Evolutionary conservation across 2,888 invertebrate species (phyloP).

Genomic region (Ypsolopha sequella): DNA sequence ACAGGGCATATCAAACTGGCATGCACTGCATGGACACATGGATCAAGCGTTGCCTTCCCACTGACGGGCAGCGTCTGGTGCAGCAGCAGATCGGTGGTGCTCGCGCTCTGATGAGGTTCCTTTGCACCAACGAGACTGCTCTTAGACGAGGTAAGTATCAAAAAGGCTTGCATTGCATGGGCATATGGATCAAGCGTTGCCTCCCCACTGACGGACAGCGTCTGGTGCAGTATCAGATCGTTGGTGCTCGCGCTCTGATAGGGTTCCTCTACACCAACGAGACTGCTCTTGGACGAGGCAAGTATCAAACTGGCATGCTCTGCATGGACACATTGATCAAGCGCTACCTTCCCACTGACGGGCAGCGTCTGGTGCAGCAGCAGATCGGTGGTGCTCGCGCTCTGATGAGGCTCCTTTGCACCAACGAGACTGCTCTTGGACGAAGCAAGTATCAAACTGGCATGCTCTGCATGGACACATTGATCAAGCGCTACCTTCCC

Average conservation of each 20-base stretch:
- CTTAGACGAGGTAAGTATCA: neutral
- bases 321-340: constrained; percentile 34
- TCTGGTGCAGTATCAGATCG: constrained; percentile 49
- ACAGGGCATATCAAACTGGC: constrained; percentile 51
- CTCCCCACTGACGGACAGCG: no score
- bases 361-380: constrained; percentile 25
- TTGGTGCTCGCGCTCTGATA: constrained; percentile 53
- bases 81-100: no score
- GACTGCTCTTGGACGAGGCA: constrained; percentile 1
- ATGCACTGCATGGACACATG: constrained; percentile 59
- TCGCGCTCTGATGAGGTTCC: no score
- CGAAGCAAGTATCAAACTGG: neutral
- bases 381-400: no score
- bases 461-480: no score
- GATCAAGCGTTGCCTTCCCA: constrained; percentile 56
- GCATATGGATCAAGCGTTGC: no score
- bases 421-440: neutral
- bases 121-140: neutral
- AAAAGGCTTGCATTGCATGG: no score
- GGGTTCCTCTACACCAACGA: constrained; percentile 47
- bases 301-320: no score
- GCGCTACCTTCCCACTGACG: constrained; percentile 44
- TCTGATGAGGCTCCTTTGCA: no score
- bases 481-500: no score
- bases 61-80: constrained; percentile 39